These are phyloP conservation scores for Chaunax sp. DNA, from an alignment of 2,797 vertebrate species.

Conservation along the genomic window DNA sequence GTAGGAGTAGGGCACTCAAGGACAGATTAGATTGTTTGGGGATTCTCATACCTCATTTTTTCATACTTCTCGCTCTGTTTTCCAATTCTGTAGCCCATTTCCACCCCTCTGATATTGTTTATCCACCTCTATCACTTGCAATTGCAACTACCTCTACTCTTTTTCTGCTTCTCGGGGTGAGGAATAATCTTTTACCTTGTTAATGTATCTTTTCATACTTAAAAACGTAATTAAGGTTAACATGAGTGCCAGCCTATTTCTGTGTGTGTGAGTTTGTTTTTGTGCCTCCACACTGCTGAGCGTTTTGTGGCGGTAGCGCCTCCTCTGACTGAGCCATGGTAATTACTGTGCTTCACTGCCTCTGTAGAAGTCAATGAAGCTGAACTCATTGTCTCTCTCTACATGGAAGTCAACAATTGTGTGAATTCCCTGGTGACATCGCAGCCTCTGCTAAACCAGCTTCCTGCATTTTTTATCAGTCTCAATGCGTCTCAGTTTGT, in stretches of 20 bases:
- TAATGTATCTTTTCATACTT: conserved; percentile 13
- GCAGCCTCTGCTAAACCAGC: conserved; percentile 67
- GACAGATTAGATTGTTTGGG: conserved; percentile 79
- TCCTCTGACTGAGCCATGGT: conserved; percentile 70
- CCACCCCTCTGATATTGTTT: conserved; percentile 52
- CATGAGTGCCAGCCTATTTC: conserved; percentile 7
- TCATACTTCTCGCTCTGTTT: conserved; percentile 47
- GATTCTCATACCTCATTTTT: conserved; percentile 67
- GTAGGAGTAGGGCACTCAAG: conserved; percentile 75
- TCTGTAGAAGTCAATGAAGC: conserved; percentile 81
- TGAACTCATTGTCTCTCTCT: conserved; percentile 80
- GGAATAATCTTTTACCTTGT: conserved; percentile 23
- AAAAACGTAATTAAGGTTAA: conserved; percentile 20
- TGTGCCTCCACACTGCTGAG: conserved; percentile 24
- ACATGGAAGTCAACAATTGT: conserved; percentile 81
- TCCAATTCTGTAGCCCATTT: conserved; percentile 43
- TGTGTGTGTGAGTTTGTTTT: conserved; percentile 15
- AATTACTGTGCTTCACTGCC: conserved; percentile 80
- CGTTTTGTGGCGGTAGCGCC: conserved; percentile 61
- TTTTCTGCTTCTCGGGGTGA: conserved; percentile 7
- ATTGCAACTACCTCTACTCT: conserved; percentile 32
- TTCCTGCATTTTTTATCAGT: conserved; percentile 71
- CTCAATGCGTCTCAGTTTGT: conserved; percentile 63
- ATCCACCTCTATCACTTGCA: conserved; percentile 46
- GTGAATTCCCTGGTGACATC: conserved; percentile 74